Percentiles rank a stretch among this genome's conserved stretches.
phyloP scores from a whole-genome alignment of 2,888 invertebrate genomes.

The Macrosiphum euphorbiae region DNA sequence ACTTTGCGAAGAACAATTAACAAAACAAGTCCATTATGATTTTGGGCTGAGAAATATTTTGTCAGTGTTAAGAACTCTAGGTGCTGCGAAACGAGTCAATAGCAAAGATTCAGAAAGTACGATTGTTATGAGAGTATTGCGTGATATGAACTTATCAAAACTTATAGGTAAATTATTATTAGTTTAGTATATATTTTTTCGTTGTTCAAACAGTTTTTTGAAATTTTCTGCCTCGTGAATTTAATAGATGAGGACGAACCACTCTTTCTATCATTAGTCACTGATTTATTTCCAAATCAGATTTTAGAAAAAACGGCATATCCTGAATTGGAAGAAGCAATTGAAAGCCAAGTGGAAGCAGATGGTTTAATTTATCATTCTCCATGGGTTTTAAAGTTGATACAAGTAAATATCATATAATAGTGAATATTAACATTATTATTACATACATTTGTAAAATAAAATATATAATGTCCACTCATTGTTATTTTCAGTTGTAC shows the following conservation, averaged over 20 bases:
- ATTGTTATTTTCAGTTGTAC: constrained; percentile 77
- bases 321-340: constrained; percentile 89
- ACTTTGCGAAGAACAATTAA: constrained; percentile 95
- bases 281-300: constrained; percentile 96
- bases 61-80: constrained; percentile 92
- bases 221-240: neutral
- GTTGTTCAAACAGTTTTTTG: neutral
- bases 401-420: constrained; percentile 77
- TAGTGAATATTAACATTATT: neutral
- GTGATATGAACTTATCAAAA: constrained; percentile 98
- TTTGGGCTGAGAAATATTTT: constrained; percentile 96
- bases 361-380: constrained; percentile 89
- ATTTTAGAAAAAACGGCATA: constrained; percentile 92
- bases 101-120: constrained; percentile 94
- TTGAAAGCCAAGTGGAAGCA: constrained; percentile 84
- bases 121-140: constrained; percentile 95
- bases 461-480: neutral
- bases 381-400: constrained; percentile 95
- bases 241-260: constrained; percentile 92
- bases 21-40: constrained; percentile 98
- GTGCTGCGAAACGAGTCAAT: constrained; percentile 91
- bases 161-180: constrained; percentile 75
- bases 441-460: neutral
- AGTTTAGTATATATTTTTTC: neutral
- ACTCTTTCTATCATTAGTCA: constrained; percentile 94